Evolutionary conservation across 35 echinoderm and acorn worm species (phyloP).

Genomic region (Hemicentrotus pulcherrimus): DNA sequence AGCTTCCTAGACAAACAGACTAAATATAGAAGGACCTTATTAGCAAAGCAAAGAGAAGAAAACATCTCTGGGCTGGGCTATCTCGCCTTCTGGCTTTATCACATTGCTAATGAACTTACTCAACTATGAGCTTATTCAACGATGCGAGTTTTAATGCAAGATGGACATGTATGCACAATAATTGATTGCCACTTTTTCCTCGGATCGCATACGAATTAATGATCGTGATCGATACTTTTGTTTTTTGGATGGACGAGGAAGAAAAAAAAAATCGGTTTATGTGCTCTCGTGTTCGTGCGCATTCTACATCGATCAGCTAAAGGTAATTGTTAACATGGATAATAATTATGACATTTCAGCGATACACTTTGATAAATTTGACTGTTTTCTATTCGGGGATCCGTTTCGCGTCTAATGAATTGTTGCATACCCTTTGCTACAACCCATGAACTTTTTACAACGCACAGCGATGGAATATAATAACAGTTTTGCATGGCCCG

Average conservation of each 20-base stretch:
- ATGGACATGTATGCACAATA: neutral
- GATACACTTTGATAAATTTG: too few relatives aligned
- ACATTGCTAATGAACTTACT: neutral
- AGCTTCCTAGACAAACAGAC: neutral
- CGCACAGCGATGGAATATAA: too few relatives aligned
- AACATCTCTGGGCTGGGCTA: neutral
- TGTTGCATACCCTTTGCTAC: too few relatives aligned
- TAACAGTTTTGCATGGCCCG: too few relatives aligned
- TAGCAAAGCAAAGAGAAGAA: neutral
- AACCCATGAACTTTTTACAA: too few relatives aligned
- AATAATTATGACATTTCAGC: too few relatives aligned
- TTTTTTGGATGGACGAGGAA: neutral
- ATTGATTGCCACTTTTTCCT: neutral
- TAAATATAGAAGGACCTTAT: neutral
- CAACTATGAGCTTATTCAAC: neutral
- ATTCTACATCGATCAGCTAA: neutral
- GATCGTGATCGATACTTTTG: neutral
- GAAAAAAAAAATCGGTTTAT: neutral
- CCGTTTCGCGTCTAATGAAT: too few relatives aligned
- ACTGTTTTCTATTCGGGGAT: too few relatives aligned
- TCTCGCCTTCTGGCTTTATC: neutral
- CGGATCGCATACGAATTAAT: neutral
- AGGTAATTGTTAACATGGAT: too few relatives aligned
- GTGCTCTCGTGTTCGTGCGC: neutral
- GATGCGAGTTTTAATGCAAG: neutral